These are phyloP conservation scores for Parazoanthus darwini DNA, from an alignment of 92 coral and sea anemone species.

Conservation along the genomic window DNA sequence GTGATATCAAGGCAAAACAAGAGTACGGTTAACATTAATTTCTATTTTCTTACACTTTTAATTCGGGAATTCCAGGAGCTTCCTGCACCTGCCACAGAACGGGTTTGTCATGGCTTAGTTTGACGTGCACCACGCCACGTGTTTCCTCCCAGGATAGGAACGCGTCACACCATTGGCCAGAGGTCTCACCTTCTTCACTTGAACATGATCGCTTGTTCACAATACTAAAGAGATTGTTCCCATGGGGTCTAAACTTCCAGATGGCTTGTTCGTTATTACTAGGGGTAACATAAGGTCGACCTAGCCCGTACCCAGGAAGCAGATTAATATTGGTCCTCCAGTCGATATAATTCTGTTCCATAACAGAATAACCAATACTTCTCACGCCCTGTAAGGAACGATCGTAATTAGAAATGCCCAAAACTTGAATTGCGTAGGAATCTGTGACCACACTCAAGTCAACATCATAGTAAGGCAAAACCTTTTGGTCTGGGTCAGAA, in stretches of 20 bases:
- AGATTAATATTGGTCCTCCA: not conserved
- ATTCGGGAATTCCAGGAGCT: not conserved
- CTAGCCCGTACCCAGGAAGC: not conserved
- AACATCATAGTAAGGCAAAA: not conserved
- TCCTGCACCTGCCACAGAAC: not conserved
- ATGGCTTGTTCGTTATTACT: no score
- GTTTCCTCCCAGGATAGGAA: not conserved
- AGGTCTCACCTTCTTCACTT: not conserved
- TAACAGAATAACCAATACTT: not conserved
- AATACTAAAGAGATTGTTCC: not conserved
- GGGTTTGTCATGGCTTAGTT: not conserved
- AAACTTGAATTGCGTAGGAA: not conserved
- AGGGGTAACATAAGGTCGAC: not conserved
- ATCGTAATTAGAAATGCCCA: conserved; percentile 8
- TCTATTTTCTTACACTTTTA: not conserved
- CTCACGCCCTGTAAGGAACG: not conserved
- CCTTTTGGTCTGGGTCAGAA: not conserved
- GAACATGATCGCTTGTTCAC: not conserved
- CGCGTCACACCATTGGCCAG: not conserved
- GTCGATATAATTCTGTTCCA: not conserved
- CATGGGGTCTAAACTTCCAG: not conserved
- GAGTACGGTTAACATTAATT: not conserved
- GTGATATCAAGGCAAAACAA: no score
- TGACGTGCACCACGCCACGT: not conserved
- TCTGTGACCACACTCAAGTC: conserved; percentile 1